A percentile compares a stretch with the other conserved stretches of the same genome.
Evolutionary conservation across 2,888 invertebrate genomes (phyloP).

Genomic region (Apomyelois bistriatella): DNA sequence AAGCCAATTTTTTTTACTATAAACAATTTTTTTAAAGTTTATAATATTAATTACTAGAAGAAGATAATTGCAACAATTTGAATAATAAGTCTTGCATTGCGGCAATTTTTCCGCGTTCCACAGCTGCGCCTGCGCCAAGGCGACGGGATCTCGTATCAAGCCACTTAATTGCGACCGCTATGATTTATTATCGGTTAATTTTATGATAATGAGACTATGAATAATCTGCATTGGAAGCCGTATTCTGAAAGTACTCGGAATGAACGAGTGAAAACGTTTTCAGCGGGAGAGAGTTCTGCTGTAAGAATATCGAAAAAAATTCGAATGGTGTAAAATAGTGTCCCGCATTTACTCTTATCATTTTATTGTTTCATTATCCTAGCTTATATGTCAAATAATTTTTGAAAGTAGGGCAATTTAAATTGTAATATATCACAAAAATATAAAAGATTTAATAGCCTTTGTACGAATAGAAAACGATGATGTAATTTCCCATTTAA

Average conservation of each 20-base stretch:
- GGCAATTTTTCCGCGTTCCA: constrained; percentile 53
- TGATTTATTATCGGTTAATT: constrained; percentile 75
- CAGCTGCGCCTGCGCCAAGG: constrained; percentile 27
- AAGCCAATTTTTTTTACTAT: too few species aligned
- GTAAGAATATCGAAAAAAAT: too few species aligned
- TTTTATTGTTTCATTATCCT: too few species aligned
- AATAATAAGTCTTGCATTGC: not conserved
- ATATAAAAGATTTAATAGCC: too few species aligned
- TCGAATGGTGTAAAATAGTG: too few species aligned
- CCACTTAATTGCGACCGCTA: constrained; percentile 62
- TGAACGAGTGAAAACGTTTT: not conserved
- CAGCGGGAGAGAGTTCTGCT: not conserved
- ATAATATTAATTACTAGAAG: not conserved
- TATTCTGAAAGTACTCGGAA: constrained; percentile 35
- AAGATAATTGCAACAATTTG: not conserved
- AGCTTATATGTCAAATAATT: too few species aligned
- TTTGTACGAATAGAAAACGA: too few species aligned
- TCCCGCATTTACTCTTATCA: too few species aligned
- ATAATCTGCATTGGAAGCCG: constrained; percentile 50
- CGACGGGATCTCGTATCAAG: constrained; percentile 39
- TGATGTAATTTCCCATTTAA: too few species aligned
- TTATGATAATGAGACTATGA: constrained; percentile 75
- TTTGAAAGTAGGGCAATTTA: too few species aligned
- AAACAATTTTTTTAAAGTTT: too few species aligned
- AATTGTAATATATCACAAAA: too few species aligned